These are phyloP conservation scores for Pangasius mekongensis DNA, from an alignment of 2,797 vertebrate genomes.

Conservation along the genomic window DNA sequence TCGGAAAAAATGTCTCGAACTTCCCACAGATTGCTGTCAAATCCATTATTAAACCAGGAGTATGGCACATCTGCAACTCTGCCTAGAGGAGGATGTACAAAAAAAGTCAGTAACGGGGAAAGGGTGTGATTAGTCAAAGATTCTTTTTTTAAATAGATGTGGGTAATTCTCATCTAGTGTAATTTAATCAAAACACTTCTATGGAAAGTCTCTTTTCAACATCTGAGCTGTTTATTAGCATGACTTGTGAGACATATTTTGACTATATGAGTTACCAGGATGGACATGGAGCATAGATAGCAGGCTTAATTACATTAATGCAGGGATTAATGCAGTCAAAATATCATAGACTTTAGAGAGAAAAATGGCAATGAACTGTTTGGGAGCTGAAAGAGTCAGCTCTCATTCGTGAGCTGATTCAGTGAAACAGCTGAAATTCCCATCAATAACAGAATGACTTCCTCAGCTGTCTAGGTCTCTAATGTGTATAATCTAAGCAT, in stretches of 20 bases:
- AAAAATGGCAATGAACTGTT: background rate
- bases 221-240: background rate
- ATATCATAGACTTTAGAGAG: background rate
- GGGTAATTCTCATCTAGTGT: background rate
- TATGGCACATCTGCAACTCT: background rate
- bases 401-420: background rate
- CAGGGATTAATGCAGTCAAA: background rate
- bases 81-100: background rate
- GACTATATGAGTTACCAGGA: background rate
- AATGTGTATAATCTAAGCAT: background rate
- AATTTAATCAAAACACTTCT: background rate
- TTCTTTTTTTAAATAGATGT: background rate
- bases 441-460: background rate
- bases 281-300: background rate
- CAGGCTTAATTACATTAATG: background rate
- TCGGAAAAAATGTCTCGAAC: background rate
- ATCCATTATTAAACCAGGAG: background rate
- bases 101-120: background rate
- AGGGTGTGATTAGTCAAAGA: background rate
- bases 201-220: background rate
- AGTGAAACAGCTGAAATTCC: constrained; percentile 7
- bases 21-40: background rate
- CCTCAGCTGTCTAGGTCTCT: background rate
- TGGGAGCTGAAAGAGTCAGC: background rate
- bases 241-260: background rate